Evolutionary conservation across 1,140 invertebrate genomes (phyloP).

Genomic region (Penaeus chinensis): DNA sequence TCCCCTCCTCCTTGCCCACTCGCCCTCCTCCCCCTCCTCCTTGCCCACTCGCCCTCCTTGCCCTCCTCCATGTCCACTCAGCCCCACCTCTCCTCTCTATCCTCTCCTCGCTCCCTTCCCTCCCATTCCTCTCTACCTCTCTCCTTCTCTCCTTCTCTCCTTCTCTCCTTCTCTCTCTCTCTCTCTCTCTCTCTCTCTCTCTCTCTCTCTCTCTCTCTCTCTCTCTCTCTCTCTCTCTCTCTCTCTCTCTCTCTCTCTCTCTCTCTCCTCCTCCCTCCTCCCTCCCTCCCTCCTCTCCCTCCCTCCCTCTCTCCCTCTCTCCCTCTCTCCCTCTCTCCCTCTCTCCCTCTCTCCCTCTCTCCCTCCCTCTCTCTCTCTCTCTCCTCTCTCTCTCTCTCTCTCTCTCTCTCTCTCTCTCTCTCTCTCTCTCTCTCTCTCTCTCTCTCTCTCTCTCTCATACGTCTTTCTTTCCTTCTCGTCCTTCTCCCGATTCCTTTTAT

Average conservation of each 20-base stretch:
- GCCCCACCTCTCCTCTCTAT: neutral
- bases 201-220: neutral
- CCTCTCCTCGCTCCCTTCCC: neutral
- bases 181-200: neutral
- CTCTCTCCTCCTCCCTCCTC: neutral
- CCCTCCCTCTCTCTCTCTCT: neutral
- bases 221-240: neutral
- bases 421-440: neutral
- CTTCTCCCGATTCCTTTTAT: neutral
- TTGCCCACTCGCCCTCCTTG: neutral
- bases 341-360: neutral
- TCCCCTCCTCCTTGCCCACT: neutral
- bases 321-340: neutral
- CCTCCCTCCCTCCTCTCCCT: neutral
- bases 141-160: neutral
- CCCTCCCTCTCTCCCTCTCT: neutral
- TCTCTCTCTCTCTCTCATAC: neutral
- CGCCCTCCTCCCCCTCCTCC: neutral
- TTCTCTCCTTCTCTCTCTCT: neutral
- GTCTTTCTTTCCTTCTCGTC: neutral
- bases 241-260: neutral
- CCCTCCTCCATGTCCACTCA: neutral
- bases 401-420: neutral
- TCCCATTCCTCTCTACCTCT: neutral
- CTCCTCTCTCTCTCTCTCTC: neutral